Evolutionary conservation across 2,113 vertebrate species (phyloP), one percentile per base, ranked within the genome.

Genomic region (Cyprinodon tularosa): DNA sequence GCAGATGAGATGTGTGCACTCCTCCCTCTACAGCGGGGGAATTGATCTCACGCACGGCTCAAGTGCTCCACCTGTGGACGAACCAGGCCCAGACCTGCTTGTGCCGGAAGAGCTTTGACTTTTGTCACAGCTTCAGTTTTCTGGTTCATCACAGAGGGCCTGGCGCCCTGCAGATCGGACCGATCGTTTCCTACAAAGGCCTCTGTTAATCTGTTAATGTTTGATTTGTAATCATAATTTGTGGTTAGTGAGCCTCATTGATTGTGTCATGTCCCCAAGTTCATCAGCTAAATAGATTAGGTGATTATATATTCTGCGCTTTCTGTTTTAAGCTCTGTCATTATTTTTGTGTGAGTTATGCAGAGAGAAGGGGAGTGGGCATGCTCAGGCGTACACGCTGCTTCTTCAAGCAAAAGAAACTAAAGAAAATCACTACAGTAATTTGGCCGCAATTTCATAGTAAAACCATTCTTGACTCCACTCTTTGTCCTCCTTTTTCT

Each of bases 61-160:
- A 86, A 92, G 83, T 79, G 86, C 91, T 82, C 92, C 94, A 83
- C 88, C 92, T 92, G 85, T 92, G 84, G 92, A 87, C 67, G 57
- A 70, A 78, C 37, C 36, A 8, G 5, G 62, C 53, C 70, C 70
- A 81, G 66, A 57, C n/a, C 68, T 20, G 59, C 36, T 65, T 39
- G 40, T 85, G 77, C 68, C 36, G 67, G 71, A 68, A 48, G 62
- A 67, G 40, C 66, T 3, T 6, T 22, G 77, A 60, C 74, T 76
- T 53, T 50, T 44, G 61, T 64, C 67, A 62, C 66, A 66, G 7
- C 68, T 42, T 42, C 42, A 15, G 66, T 39, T 48, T 2, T 1
- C 66, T 66, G 60, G 59, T 39, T 36, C 75, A 42, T 67, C n/a
- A 57, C 9, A 57, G 44, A 7, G 44, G 44, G 44, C 44, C 44